These are phyloP conservation scores for Laterallus jamaicensis DNA, from an alignment of 2,113 vertebrate species.

Conservation along the genomic window DNA sequence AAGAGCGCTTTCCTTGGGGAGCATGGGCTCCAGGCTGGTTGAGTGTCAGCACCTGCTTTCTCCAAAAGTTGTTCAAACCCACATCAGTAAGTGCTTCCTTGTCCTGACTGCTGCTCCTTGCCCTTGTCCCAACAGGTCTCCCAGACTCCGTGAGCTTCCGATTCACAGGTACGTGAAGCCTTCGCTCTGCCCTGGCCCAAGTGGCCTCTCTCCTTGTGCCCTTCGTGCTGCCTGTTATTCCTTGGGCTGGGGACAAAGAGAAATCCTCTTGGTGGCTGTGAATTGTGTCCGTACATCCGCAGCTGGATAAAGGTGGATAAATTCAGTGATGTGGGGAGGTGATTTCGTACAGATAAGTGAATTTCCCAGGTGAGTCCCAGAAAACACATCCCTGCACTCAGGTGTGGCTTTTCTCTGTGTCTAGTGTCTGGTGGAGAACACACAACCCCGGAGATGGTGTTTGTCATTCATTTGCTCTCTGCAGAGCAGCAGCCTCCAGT, in stretches of 20 bases:
- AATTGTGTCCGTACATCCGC: too few species aligned
- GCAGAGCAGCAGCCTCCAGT: slow-evolving; percentile 81
- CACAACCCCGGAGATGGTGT: slow-evolving; percentile 86
- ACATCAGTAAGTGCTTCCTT: accelerated
- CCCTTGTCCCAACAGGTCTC: slow-evolving; percentile 79
- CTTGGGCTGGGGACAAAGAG: not conserved
- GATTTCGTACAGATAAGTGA: not conserved
- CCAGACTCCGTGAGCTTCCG: slow-evolving; percentile 90
- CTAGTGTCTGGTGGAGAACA: slow-evolving; percentile 90
- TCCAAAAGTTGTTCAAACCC: not conserved
- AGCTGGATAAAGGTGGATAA: not conserved
- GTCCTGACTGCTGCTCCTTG: not conserved
- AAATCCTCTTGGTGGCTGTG: not conserved
- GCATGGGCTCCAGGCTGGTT: not conserved
- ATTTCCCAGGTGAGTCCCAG: not conserved
- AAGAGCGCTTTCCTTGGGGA: not conserved
- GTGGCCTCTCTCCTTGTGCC: not conserved
- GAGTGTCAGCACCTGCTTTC: not conserved
- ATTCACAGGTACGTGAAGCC: slow-evolving; percentile 87
- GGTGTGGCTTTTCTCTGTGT: not conserved
- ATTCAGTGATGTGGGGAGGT: accelerated
- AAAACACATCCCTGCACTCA: not conserved
- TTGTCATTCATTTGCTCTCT: slow-evolving; percentile 87
- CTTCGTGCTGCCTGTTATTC: not conserved
- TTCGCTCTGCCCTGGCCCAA: not conserved